Base-by-base conservation (phyloP, 2,113 vertebrate genomes). In the Percina caprodes region DNA sequence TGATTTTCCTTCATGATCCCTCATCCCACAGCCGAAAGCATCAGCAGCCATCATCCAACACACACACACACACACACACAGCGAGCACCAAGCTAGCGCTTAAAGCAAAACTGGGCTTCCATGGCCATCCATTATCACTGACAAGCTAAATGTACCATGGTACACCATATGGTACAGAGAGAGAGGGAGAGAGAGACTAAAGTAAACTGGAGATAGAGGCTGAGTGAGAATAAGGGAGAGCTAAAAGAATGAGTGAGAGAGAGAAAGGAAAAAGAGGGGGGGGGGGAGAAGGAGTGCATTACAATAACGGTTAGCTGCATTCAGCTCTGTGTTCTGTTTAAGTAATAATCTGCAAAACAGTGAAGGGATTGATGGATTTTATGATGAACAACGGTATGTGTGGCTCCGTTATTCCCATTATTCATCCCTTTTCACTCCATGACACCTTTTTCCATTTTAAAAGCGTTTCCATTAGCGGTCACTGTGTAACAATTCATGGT, bases 61-160 rank as follows among this genome's bases (percentile, higher is more conserved):
- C 68, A 39, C 48, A 79, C 76, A 69, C 62, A 55, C 74, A 72
- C 49, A 59, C 72, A 58, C 46, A 67, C 63, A 63, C 58, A 86
- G 71, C 69, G 23, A 91, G 84, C 90, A 89, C 91, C 88, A 85
- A 92, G 91, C 88, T 92, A 94, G 89, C 85, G 93, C 93, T 94
- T 94, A 94, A 94, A 94, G 92, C 93, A 93, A 93, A 94, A 94
- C 91, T 92, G 93, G 93, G 93, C 93, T 92, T 93, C 91, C 93
- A 92, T 89, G 88, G 91, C 90, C 93, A 94, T 94, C 92, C 93
- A 93, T 94, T 94, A 94, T 93, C 91, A 92, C 84, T 94, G 93
- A 93, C 93, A 94, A 92, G 91, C 92, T 94, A 94, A 94, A 94
- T 94, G 93, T 94, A 92, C 91, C 93, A 94, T 94, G 92, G 77